phyloP scores from a whole-genome alignment of 1,140 invertebrate genomes.

The Eueides isabella region DNA sequence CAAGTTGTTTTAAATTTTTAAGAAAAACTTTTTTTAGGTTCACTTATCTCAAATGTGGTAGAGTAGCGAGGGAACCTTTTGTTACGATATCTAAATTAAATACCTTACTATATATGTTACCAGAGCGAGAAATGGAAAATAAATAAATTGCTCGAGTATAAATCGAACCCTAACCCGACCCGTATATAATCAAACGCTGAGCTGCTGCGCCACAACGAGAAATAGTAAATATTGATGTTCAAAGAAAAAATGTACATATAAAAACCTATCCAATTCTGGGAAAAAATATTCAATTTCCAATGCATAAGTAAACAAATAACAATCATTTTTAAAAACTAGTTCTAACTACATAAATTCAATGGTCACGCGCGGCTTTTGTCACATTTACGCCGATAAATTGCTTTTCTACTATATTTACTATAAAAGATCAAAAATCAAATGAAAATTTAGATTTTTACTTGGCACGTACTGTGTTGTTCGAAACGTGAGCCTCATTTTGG shows the following conservation, averaged over 20 bases:
- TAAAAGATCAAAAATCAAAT: constrained; percentile 1
- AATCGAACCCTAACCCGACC: no score
- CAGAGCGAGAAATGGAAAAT: no score
- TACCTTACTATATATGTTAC: no score
- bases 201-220: no score
- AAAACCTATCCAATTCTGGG: not conserved
- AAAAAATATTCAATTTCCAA: not conserved
- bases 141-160: no score
- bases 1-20: no score
- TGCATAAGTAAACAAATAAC: not conserved
- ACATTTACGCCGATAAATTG: not conserved
- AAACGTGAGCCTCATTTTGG: constrained; percentile 11
- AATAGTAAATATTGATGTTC: no score
- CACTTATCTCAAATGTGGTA: no score
- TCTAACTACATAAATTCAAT: not conserved
- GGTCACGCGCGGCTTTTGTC: constrained; percentile 12
- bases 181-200: no score
- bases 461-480: not conserved
- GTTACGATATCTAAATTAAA: not conserved
- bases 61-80: no score
- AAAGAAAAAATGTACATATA: not conserved
- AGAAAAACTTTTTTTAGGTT: no score
- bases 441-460: constrained; percentile 8
- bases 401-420: constrained; percentile 2
- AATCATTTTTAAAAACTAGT: not conserved